Percentiles rank a stretch among this genome's conserved stretches.
phyloP scores from a whole-genome alignment of 2,888 invertebrate genomes.

The Ethmia dodecea region DNA sequence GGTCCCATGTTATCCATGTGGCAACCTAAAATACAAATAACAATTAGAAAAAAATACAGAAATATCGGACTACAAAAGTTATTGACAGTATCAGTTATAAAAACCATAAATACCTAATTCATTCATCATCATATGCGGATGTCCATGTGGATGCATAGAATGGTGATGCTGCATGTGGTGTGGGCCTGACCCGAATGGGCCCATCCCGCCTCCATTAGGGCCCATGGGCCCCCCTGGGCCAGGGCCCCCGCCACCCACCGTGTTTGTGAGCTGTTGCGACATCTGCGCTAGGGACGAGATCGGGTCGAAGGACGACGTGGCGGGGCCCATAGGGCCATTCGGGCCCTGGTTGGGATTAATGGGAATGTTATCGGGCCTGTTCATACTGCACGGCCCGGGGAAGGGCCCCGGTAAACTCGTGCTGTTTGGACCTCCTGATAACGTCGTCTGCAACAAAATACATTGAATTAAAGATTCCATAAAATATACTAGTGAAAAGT shows the following conservation, averaged over 20 bases:
- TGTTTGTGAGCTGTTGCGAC: conserved; percentile 94
- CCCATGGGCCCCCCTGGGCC: conserved; percentile 56
- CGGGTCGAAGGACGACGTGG: conserved; percentile 87
- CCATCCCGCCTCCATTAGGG: conserved; percentile 50
- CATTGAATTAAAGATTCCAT: no score
- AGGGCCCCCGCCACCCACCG: conserved; percentile 71
- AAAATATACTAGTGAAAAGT: no score
- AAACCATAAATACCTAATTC: conserved; percentile 52
- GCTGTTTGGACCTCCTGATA: conserved; percentile 69
- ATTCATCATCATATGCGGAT: conserved; percentile 75
- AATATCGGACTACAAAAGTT: neutral
- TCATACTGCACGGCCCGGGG: conserved; percentile 69
- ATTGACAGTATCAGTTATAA: neutral
- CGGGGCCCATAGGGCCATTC: conserved; percentile 76
- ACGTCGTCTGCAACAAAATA: conserved; percentile 50
- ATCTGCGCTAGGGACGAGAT: conserved; percentile 96
- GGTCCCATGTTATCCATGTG: conserved; percentile 74
- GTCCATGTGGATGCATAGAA: conserved; percentile 64
- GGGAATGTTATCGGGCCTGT: conserved; percentile 66
- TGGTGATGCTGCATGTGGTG: conserved; percentile 72
- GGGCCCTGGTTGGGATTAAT: conserved; percentile 72
- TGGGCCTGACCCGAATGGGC: conserved; percentile 57
- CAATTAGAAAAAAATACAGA: neutral
- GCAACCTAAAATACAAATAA: conserved; percentile 54
- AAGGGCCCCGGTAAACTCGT: conserved; percentile 73